A percentile compares a stretch with the other conserved stretches of the same genome.
These are phyloP conservation scores for Diplolepis rosae DNA, from an alignment of 2,888 invertebrate species.

Conservation along the genomic window DNA sequence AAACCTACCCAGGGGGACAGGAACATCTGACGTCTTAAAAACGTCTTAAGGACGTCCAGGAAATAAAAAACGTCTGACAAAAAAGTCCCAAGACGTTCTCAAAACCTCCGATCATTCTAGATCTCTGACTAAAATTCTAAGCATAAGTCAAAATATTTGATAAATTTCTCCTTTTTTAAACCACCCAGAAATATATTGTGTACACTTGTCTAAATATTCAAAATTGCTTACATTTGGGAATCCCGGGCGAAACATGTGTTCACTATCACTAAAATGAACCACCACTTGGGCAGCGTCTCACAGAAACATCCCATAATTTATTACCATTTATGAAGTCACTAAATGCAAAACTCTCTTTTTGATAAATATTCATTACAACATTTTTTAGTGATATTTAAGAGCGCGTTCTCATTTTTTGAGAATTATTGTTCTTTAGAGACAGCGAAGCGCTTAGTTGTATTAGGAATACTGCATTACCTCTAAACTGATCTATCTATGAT, in stretches of 20 bases:
- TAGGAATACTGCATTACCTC: neutral
- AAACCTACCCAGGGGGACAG: too few species aligned
- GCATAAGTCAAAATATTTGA: too few species aligned
- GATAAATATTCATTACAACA: neutral
- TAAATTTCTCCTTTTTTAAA: too few species aligned
- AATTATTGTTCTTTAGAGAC: neutral
- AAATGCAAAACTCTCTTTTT: constrained; percentile 10
- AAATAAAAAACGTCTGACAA: too few species aligned
- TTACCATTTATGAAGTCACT: constrained; percentile 11
- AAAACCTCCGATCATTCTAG: too few species aligned
- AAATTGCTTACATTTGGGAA: constrained; percentile 58
- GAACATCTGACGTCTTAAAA: too few species aligned
- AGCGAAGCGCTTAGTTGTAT: neutral
- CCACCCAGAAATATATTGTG: too few species aligned
- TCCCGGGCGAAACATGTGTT: constrained; percentile 53
- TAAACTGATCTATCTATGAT: constrained; percentile 50
- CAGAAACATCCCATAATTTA: constrained; percentile 18
- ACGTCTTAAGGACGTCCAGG: too few species aligned
- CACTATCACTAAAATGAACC: constrained; percentile 53
- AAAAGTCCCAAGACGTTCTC: too few species aligned
- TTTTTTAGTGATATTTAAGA: neutral
- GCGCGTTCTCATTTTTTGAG: neutral
- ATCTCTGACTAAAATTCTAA: too few species aligned
- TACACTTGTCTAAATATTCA: too few species aligned
- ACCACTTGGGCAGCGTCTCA: constrained; percentile 23